A percentile compares a stretch with the other conserved stretches of the same genome.
Evolutionary conservation across 2,113 vertebrate genomes (phyloP).

Genomic region (Eclectus roratus): DNA sequence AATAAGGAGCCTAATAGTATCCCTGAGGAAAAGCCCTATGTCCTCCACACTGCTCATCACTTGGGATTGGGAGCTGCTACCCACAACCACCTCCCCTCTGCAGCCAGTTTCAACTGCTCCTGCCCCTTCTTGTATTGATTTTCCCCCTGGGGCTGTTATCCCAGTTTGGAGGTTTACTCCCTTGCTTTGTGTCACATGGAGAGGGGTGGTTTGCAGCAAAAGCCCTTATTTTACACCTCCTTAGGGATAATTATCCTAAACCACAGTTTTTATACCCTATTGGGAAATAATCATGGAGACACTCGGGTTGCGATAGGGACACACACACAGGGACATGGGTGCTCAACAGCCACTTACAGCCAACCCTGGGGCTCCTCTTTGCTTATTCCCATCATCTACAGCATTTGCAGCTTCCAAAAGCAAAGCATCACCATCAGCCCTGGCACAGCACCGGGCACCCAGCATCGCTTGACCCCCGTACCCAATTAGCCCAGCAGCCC

Average conservation of each 20-base stretch:
- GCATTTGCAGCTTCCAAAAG: background rate
- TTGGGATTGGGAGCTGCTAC: slow-evolving; percentile 10
- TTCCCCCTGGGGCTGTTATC: slow-evolving; percentile 55
- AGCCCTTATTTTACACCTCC: slow-evolving; percentile 20
- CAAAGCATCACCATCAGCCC: background rate
- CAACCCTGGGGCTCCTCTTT: background rate
- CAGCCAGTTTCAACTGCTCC: slow-evolving; percentile 30
- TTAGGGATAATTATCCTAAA: slow-evolving; percentile 30
- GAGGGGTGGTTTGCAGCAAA: background rate
- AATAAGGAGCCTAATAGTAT: background rate
- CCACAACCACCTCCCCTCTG: background rate
- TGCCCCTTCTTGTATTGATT: slow-evolving; percentile 66
- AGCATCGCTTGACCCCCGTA: slow-evolving; percentile 28
- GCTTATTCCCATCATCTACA: background rate
- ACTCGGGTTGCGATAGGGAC: rapidly evolving
- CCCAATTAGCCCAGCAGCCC: slow-evolving; percentile 68
- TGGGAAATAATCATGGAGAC: slow-evolving; percentile 40
- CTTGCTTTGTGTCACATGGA: background rate
- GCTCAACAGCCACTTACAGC: background rate
- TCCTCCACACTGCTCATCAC: background rate
- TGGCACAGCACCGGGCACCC: background rate
- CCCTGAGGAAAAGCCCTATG: background rate
- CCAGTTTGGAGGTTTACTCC: slow-evolving; percentile 61
- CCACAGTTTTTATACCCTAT: background rate
- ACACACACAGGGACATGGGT: rapidly evolving